Evolutionary conservation across 2,888 invertebrate genomes (phyloP).

Genomic region (Pristionchus mayeri): DNA sequence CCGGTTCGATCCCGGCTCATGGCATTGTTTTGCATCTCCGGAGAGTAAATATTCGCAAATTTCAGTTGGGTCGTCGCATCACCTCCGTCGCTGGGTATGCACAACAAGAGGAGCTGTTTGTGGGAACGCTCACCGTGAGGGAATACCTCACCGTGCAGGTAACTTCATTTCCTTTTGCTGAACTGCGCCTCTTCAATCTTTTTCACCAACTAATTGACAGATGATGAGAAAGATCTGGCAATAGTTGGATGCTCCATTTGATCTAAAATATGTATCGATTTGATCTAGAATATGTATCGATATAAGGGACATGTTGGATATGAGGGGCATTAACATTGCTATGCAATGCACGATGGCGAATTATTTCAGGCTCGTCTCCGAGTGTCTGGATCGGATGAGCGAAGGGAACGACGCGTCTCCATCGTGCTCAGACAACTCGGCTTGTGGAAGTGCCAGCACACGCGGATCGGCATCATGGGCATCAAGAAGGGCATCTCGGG

Average conservation of each 20-base stretch:
- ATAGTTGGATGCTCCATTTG: too few species aligned
- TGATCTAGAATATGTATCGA: too few species aligned
- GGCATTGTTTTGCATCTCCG: too few species aligned
- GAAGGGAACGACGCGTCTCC: constrained; percentile 58
- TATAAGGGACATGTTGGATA: too few species aligned
- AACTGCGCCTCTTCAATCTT: too few species aligned
- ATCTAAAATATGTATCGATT: too few species aligned
- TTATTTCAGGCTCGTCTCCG: constrained; percentile 59
- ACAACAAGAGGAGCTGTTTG: constrained; percentile 76
- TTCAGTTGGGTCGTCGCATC: constrained; percentile 65
- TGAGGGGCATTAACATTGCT: too few species aligned
- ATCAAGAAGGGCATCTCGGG: constrained; percentile 79
- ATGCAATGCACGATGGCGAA: too few species aligned
- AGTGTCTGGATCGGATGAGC: constrained; percentile 84
- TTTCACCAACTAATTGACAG: too few species aligned
- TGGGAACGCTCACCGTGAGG: constrained; percentile 74
- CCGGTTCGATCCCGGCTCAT: constrained; percentile 74
- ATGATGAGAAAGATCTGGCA: too few species aligned
- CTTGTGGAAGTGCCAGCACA: constrained; percentile 90
- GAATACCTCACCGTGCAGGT: constrained; percentile 78
- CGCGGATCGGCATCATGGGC: constrained; percentile 90
- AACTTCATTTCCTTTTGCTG: not conserved
- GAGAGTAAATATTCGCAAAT: too few species aligned
- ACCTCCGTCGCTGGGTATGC: constrained; percentile 72
- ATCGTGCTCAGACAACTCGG: constrained; percentile 88